Percentiles rank a stretch among this genome's conserved stretches.
phyloP scores from a whole-genome alignment of 2,113 vertebrate genomes.

The Maccullochella peelii region DNA sequence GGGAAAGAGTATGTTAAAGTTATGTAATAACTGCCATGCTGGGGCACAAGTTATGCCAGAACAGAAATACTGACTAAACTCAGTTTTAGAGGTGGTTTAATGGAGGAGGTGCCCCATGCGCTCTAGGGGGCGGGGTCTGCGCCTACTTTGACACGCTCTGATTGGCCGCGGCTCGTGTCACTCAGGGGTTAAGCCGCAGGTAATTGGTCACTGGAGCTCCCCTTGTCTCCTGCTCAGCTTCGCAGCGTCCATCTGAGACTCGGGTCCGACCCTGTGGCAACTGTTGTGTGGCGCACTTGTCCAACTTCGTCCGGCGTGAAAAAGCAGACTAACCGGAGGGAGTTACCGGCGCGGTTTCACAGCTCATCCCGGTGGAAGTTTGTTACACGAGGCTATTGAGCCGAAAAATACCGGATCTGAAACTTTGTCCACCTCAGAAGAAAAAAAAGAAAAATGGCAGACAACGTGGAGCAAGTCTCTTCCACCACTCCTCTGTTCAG shows the following conservation, averaged over 20 bases:
- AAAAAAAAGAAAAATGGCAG: conserved; percentile 80
- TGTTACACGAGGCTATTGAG: conserved; percentile 3
- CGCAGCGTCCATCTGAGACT: conserved; percentile 46
- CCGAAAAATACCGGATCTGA: background rate
- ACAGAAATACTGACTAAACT: background rate
- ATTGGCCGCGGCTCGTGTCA: conserved; percentile 67
- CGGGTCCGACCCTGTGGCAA: conserved; percentile 62
- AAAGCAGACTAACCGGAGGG: conserved; percentile 29
- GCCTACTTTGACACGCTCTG: background rate
- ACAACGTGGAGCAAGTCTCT: conserved; percentile 77
- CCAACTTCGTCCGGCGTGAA: conserved; percentile 34
- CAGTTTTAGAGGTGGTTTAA: background rate
- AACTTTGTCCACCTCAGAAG: conserved; percentile 45
- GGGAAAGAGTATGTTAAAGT: background rate
- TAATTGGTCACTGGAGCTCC: conserved; percentile 74
- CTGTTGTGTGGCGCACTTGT: conserved; percentile 68
- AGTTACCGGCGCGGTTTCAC: conserved; percentile 10
- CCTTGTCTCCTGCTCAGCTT: conserved; percentile 53
- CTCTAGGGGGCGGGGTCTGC: conserved; percentile 12
- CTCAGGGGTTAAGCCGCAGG: conserved; percentile 25
- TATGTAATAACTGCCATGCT: conserved; percentile 38
- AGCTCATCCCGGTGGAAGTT: conserved; percentile 18
- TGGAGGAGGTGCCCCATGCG: conserved; percentile 36
- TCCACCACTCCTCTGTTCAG: conserved; percentile 72
- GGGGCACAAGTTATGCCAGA: conserved; percentile 23